These are phyloP conservation scores for Sebastes kiyomatsui DNA, from an alignment of 2,797 vertebrate species.

Conservation along the genomic window DNA sequence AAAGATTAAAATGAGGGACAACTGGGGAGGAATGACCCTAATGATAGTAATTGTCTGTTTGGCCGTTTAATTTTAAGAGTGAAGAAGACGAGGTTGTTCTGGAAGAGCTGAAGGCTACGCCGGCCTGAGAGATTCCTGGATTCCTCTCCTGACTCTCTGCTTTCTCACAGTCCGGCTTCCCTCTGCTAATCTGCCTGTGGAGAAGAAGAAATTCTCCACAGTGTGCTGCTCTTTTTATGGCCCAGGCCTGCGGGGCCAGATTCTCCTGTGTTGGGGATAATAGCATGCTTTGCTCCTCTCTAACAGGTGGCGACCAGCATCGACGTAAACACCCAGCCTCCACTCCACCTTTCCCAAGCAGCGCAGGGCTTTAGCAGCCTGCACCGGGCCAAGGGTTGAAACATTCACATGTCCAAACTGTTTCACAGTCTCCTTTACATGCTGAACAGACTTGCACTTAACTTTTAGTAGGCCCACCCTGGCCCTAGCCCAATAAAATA, in stretches of 20 bases:
- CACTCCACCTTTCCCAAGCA: conserved; percentile 41
- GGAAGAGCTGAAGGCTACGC: conserved; percentile 70
- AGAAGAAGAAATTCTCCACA: conserved; percentile 64
- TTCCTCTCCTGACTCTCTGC: conserved; percentile 51
- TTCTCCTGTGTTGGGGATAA: conserved; percentile 82
- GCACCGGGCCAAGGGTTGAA: conserved; percentile 5
- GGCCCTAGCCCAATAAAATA: conserved; percentile 73
- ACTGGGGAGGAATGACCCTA: conserved; percentile 63
- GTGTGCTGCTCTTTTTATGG: conserved; percentile 75
- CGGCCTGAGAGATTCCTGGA: conserved; percentile 64
- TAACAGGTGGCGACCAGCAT: conserved; percentile 84
- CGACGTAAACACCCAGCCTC: conserved; percentile 72
- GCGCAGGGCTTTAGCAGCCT: conserved; percentile 32
- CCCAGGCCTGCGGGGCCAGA: conserved; percentile 80
- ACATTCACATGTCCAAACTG: conserved; percentile 55
- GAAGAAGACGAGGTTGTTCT: conserved; percentile 46
- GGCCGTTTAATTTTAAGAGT: conserved; percentile 72
- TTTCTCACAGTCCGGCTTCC: conserved; percentile 66
- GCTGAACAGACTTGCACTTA: conserved; percentile 57
- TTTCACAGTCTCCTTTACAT: conserved; percentile 46
- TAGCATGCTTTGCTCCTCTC: conserved; percentile 75
- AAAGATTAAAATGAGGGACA: conserved; percentile 43
- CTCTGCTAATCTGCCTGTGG: conserved; percentile 40
- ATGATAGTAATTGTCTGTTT: conserved; percentile 73
- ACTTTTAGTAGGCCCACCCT: conserved; percentile 59